Conservation (phyloP, 2,888 invertebrate genomes). For the Scrobipalpa atriplicella region DNA sequence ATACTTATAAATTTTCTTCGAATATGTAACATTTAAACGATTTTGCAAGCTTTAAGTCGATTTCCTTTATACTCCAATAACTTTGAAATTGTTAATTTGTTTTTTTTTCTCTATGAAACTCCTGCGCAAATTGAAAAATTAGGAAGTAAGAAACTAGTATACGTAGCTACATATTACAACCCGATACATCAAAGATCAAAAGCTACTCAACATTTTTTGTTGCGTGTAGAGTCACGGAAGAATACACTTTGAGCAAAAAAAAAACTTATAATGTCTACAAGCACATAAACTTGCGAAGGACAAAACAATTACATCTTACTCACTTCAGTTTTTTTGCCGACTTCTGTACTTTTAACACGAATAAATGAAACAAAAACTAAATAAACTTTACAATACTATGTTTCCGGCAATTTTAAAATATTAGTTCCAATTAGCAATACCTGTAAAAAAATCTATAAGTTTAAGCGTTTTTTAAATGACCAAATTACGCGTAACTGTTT, state of each 20-base stretch:
- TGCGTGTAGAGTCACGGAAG: constrained; percentile 19
- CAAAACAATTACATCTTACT: constrained; percentile 22
- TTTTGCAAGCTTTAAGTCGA: too few species aligned
- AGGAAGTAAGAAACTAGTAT: too few species aligned
- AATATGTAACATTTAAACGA: too few species aligned
- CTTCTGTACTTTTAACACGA: not conserved
- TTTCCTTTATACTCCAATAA: too few species aligned
- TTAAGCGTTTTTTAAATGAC: not conserved
- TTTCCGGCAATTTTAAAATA: not conserved
- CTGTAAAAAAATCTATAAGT: not conserved
- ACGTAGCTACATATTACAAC: not conserved
- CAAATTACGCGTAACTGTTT: not conserved
- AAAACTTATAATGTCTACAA: constrained; percentile 14
- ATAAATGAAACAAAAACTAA: constrained; percentile 7
- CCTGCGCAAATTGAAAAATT: too few species aligned
- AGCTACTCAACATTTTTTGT: not conserved
- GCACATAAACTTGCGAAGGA: constrained; percentile 13
- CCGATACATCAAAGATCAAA: not conserved
- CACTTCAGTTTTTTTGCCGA: constrained; percentile 1
- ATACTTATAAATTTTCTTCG: too few species aligned
- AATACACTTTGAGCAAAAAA: constrained; percentile 20
- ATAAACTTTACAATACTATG: not conserved
- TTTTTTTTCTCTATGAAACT: too few species aligned
- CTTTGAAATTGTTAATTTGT: too few species aligned
- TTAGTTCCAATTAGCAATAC: constrained; percentile 1